These are phyloP conservation scores for Zaprionus taronus DNA, from an alignment of 1,140 invertebrate genomes.

Conservation along the genomic window DNA sequence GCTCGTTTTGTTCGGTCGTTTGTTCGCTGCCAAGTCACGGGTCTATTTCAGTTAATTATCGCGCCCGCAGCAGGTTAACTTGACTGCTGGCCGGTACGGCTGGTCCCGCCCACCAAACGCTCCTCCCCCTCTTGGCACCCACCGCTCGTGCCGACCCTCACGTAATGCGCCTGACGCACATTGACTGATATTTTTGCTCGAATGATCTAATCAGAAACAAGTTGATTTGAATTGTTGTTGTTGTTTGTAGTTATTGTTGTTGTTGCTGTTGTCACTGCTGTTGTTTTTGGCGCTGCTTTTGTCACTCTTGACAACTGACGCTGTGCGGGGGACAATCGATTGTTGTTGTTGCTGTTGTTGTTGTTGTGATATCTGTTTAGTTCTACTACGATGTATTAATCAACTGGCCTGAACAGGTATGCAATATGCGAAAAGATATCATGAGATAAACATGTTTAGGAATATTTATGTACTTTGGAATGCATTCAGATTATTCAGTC, in stretches of 20 bases:
- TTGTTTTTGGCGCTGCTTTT: constrained; percentile 44
- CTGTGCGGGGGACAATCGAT: constrained; percentile 42
- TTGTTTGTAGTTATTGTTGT: constrained; percentile 25
- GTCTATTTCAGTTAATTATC: constrained; percentile 82
- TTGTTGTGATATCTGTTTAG: background rate
- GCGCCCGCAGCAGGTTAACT: constrained; percentile 65
- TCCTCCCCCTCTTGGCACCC: background rate
- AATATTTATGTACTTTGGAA: background rate
- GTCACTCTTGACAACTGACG: constrained; percentile 48
- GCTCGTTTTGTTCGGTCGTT: constrained; percentile 23
- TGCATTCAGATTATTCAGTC: background rate
- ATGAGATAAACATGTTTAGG: constrained; percentile 18
- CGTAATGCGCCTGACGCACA: constrained; percentile 45
- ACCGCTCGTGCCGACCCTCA: background rate
- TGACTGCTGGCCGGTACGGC: constrained; percentile 34
- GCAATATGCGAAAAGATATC: constrained; percentile 7
- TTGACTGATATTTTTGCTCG: constrained; percentile 75
- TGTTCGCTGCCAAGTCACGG: constrained; percentile 66
- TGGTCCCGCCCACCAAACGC: constrained; percentile 7
- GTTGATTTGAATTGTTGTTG: constrained; percentile 77
- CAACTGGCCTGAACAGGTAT: constrained; percentile 22
- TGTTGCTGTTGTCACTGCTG: constrained; percentile 8
- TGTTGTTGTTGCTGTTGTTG: constrained; percentile 14
- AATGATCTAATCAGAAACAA: constrained; percentile 80
- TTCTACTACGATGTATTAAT: constrained; percentile 18